Evolutionary conservation across 2,113 vertebrate genomes (phyloP).

Genomic region (Antidorcas marsupialis): DNA sequence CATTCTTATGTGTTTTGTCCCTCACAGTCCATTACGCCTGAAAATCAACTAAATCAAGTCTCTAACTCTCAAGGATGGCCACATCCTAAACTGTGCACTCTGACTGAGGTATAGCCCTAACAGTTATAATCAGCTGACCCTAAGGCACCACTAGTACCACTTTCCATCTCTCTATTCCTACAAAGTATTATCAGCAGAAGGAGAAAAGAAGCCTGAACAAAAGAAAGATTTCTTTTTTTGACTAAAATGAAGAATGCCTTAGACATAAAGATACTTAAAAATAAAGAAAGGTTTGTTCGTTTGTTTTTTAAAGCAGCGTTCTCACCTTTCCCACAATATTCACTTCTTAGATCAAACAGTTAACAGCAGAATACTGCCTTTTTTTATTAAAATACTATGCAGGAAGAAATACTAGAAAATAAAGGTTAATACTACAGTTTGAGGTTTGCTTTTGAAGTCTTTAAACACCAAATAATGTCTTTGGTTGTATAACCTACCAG

Average conservation of each 20-base stretch:
- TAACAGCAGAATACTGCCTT: not conserved
- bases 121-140: not conserved
- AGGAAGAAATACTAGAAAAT: not conserved
- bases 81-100: not conserved
- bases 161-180: not conserved
- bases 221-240: not conserved
- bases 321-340: constrained; percentile 8
- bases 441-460: not conserved
- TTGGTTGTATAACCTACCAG: not conserved
- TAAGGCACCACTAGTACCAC: not conserved
- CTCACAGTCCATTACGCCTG: not conserved
- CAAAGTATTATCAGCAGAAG: not conserved
- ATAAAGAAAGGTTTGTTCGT: not conserved
- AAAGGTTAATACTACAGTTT: constrained; percentile 22
- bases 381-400: not conserved
- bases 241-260: not conserved
- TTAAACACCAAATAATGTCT: constrained; percentile 21
- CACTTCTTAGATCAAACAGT: not conserved
- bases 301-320: not conserved
- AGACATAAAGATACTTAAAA: not conserved
- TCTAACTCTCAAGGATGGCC: not conserved
- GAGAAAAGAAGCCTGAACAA: not conserved
- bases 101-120: not conserved
- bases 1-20: not conserved
- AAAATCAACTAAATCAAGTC: constrained; percentile 20